Percentiles rank a stretch among this genome's conserved stretches.
phyloP scores from a whole-genome alignment of 2,113 vertebrate genomes.

The Cyanistes caeruleus region DNA sequence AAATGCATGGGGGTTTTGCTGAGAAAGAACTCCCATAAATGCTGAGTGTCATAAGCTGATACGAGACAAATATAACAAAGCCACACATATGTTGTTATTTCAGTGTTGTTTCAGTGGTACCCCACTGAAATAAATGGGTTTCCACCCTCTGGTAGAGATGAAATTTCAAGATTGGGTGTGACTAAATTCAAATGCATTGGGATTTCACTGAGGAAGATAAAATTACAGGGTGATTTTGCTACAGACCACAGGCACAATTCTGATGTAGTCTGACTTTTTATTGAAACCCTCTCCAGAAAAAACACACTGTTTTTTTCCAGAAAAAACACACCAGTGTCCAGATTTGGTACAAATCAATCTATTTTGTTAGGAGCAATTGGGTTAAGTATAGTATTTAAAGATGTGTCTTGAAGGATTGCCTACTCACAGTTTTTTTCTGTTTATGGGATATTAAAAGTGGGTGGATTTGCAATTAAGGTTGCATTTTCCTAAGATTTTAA shows the following conservation, averaged over 20 bases:
- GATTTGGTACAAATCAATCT: slow-evolving; percentile 16
- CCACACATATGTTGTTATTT: accelerated
- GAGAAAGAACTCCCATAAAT: not conserved
- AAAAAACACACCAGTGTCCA: not conserved
- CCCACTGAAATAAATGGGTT: not conserved
- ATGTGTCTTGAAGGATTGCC: not conserved
- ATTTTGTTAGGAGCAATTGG: not conserved
- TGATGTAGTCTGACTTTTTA: not conserved
- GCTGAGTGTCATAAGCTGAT: not conserved
- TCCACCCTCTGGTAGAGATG: not conserved
- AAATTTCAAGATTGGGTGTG: not conserved
- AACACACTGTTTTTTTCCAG: not conserved
- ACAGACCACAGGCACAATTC: not conserved
- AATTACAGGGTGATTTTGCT: not conserved
- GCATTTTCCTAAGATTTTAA: slow-evolving; percentile 45
- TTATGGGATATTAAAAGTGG: slow-evolving; percentile 7
- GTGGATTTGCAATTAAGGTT: slow-evolving; percentile 45
- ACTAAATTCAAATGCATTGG: not conserved
- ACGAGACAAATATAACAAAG: not conserved
- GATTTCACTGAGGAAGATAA: not conserved
- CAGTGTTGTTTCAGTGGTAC: not conserved
- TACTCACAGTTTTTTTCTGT: not conserved
- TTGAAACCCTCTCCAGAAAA: not conserved
- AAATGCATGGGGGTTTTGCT: not conserved
- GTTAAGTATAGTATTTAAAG: slow-evolving; percentile 15